Percentiles rank a stretch among this genome's conserved stretches.
These are phyloP conservation scores for Euborellia annulipes DNA, from an alignment of 1,140 invertebrate genomes.

Conservation along the genomic window DNA sequence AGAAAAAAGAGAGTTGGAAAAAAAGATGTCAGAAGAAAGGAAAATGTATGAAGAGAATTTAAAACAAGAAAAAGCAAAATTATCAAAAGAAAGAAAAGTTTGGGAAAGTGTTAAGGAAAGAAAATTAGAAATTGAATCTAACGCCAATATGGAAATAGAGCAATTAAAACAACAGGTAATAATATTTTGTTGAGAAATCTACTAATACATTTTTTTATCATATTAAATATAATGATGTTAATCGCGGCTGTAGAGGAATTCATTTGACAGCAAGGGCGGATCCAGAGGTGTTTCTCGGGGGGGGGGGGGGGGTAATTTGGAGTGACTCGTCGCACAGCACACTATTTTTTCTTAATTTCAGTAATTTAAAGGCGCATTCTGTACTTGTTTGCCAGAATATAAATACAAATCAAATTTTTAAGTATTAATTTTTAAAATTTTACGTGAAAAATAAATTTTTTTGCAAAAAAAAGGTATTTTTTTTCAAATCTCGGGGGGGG, in stretches of 20 bases:
- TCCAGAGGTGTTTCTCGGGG: too few relatives aligned
- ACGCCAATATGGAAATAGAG: conserved; percentile 44
- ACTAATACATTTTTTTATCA: neutral
- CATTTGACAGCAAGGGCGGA: neutral
- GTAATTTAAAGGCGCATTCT: too few relatives aligned
- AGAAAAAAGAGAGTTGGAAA: conserved; percentile 39
- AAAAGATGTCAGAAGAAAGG: conserved; percentile 36
- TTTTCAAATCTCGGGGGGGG: too few relatives aligned
- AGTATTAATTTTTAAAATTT: too few relatives aligned
- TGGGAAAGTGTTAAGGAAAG: conserved; percentile 26
- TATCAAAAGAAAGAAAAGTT: conserved; percentile 35
- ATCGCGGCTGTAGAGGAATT: neutral
- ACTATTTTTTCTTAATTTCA: too few relatives aligned
- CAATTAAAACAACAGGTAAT: conserved; percentile 45
- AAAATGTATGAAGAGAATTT: conserved; percentile 14
- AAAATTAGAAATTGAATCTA: conserved; percentile 31
- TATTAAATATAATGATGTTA: neutral
- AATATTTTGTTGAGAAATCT: conserved; percentile 40
- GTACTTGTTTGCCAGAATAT: too few relatives aligned
- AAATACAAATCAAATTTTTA: too few relatives aligned
- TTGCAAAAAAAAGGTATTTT: too few relatives aligned
- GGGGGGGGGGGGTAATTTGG: too few relatives aligned
- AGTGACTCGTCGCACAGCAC: too few relatives aligned
- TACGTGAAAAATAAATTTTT: too few relatives aligned
- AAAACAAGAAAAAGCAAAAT: too few relatives aligned